These are phyloP conservation scores for Mastomys coucha DNA, from an alignment of 2,113 vertebrate species.

Conservation along the genomic window DNA sequence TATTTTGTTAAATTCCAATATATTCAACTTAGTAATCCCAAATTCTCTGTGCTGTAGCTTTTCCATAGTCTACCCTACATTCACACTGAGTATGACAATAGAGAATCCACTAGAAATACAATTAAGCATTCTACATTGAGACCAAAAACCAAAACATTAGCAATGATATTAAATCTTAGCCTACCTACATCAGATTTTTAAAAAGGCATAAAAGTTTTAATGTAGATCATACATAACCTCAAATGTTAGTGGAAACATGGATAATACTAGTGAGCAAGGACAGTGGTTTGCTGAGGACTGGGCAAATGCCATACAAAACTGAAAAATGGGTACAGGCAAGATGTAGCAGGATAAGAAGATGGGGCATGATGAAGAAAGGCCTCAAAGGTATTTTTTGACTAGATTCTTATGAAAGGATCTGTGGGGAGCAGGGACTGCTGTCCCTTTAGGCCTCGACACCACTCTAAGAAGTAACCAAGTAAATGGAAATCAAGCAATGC, in stretches of 20 bases:
- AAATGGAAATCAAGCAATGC: not conserved
- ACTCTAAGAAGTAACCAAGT: not conserved
- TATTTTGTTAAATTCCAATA: not conserved
- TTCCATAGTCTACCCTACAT: not conserved
- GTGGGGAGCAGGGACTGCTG: not conserved
- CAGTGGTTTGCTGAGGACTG: not conserved
- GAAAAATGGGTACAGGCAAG: not conserved
- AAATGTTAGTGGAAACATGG: not conserved
- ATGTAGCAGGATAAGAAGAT: not conserved
- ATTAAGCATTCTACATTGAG: not conserved
- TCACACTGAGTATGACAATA: not conserved
- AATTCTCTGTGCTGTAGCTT: not conserved
- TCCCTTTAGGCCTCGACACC: not conserved
- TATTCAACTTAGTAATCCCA: not conserved
- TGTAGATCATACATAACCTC: not conserved
- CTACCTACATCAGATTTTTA: not conserved
- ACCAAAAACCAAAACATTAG: not conserved
- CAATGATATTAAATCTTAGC: not conserved
- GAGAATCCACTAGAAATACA: not conserved
- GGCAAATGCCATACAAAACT: not conserved
- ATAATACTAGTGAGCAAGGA: not conserved
- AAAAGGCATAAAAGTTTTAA: not conserved
- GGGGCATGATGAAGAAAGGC: not conserved
- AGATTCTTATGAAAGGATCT: not conserved
- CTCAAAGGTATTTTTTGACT: not conserved